A percentile compares a stretch with the other conserved stretches of the same genome.
These are phyloP conservation scores for Agapornis roseicollis DNA, from an alignment of 2,113 vertebrate genomes.

Conservation along the genomic window DNA sequence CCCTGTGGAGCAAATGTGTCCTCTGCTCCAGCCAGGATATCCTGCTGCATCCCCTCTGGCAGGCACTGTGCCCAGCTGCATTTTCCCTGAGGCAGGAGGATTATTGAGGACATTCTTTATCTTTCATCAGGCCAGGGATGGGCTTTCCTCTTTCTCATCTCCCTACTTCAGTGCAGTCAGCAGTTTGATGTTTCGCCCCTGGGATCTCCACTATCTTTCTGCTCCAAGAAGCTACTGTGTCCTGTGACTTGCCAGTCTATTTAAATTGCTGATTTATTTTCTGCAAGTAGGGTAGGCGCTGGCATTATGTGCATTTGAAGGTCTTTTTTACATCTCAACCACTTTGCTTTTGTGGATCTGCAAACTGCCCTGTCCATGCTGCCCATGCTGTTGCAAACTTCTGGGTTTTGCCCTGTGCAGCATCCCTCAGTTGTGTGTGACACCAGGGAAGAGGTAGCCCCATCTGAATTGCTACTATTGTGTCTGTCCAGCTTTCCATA, in stretches of 20 bases:
- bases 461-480: accelerated
- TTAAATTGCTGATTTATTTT: background rate
- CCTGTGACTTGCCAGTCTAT: background rate
- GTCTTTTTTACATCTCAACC: background rate
- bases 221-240: background rate
- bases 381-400: background rate
- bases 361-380: background rate
- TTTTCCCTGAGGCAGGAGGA: background rate
- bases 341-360: background rate
- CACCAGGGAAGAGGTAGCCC: background rate
- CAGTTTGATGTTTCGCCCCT: background rate
- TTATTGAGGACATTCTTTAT: background rate
- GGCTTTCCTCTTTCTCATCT: background rate
- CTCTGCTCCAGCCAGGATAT: background rate
- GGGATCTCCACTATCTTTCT: background rate
- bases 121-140: background rate
- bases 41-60: background rate
- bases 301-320: background rate
- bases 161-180: background rate
- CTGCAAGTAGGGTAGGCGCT: background rate
- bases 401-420: background rate
- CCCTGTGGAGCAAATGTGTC: background rate
- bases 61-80: background rate
- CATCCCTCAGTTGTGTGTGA: accelerated
- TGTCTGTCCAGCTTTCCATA: background rate